Evolutionary conservation across 2,888 invertebrate genomes (phyloP), one percentile per base, ranked within the genome.

Genomic region (Heliconius aoede): DNA sequence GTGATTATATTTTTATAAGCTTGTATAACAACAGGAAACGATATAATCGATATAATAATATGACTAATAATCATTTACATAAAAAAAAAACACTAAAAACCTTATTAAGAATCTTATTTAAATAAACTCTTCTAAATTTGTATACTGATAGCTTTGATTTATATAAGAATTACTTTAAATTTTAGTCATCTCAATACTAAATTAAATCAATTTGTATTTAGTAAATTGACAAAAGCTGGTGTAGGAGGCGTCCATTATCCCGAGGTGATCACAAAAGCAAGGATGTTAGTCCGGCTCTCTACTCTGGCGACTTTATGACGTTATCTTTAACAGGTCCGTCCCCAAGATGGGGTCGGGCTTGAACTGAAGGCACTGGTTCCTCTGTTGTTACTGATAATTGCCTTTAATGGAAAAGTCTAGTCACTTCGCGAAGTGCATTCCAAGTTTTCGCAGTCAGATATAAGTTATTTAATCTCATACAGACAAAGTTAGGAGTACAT

Each of bases 321-420:
- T 94, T 94, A 94, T 93, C 93, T 91, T 92, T 93, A 93, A 93
- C 93, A 92, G 92, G 92, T 90, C 87, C 87, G 90, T 89, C 91
- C 87, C 84, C 84, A 87, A 86, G 85, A 84, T 83, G 84, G 89
- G 88, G 85, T 86, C 87, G 86, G 84, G 84, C 86, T 74, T 74
- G 74, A 61, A 80, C 82, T 82, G 88, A 89, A 89, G 89, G 89
- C 91, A 89, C 89, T 85, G 90, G 88, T 90, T 90, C 87, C 88
- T 87, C 91, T 88, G 91, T 91, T 91, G 91, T 91, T 91, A 88
- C 90, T 91, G 91, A 93, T 94, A 94, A 94, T 94, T 94, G 93
- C 89, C 87, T 86, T 89, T 94, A 94, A 94, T 94, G 94, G 94
- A 94, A 94, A 94, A 94, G 91, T 94, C 93, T 92, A 91, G 93